A percentile compares a stretch with the other conserved stretches of the same genome.
Evolutionary conservation across 2,113 vertebrate genomes (phyloP).

Genomic region (Clarias macrocephalus): DNA sequence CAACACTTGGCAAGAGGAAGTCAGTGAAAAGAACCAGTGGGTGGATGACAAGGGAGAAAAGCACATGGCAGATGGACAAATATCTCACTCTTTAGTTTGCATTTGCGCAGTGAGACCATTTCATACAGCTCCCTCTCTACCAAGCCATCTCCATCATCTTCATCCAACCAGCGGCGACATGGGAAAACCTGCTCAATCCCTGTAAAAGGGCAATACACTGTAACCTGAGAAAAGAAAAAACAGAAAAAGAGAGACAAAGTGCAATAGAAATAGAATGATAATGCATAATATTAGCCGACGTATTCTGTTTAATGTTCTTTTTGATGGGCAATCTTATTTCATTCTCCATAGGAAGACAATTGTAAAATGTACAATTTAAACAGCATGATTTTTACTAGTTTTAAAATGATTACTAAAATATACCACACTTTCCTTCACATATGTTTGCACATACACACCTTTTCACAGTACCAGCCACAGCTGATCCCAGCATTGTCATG

Average conservation of each 20-base stretch:
- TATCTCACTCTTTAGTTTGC: slow-evolving; percentile 81
- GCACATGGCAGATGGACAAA: not conserved
- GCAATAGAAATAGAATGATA: not conserved
- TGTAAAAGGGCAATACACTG: slow-evolving; percentile 92
- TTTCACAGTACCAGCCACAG: slow-evolving; percentile 95
- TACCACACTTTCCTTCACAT: not conserved
- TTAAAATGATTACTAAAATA: not conserved
- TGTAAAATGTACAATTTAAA: not conserved
- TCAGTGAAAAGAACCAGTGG: not conserved
- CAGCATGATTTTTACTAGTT: no score
- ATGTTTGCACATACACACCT: slow-evolving; percentile 74
- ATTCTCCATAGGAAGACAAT: not conserved
- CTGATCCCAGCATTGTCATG: slow-evolving; percentile 88
- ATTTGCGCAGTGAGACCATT: slow-evolving; percentile 92
- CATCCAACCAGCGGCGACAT: slow-evolving; percentile 91
- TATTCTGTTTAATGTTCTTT: not conserved
- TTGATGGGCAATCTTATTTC: not conserved
- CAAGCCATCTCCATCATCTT: slow-evolving; percentile 89
- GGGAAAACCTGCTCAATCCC: slow-evolving; percentile 94
- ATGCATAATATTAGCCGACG: not conserved
- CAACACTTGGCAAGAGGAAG: not conserved
- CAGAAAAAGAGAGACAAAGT: slow-evolving; percentile 3
- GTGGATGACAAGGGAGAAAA: not conserved
- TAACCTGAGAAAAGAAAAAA: slow-evolving; percentile 74
- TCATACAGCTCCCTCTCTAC: slow-evolving; percentile 94